Conservation (phyloP, 2,888 invertebrate species). For the Xestoiulus laeticollis region DNA sequence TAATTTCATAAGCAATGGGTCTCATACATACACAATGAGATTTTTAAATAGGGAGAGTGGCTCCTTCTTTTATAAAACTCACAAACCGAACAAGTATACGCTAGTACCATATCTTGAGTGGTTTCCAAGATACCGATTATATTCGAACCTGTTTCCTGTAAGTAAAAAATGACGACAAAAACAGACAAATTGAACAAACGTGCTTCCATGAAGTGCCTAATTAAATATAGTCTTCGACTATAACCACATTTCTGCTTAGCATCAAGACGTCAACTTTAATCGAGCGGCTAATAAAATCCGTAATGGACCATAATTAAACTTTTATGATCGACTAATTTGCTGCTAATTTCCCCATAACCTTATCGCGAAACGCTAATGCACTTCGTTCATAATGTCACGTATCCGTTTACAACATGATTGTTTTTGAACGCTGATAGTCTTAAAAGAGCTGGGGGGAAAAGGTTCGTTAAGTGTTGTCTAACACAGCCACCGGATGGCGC, state of each 20-base stretch:
- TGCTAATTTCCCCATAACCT: conserved; percentile 6
- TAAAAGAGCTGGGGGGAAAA: background rate
- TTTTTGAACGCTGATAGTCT: background rate
- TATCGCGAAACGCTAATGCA: conserved; percentile 19
- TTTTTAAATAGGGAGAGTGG: too few species aligned
- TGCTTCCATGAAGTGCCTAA: background rate
- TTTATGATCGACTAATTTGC: conserved; percentile 26
- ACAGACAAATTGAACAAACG: background rate
- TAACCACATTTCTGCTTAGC: background rate
- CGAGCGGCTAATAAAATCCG: conserved; percentile 11
- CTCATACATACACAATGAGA: too few species aligned
- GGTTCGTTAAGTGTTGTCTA: background rate
- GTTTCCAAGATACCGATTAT: too few species aligned
- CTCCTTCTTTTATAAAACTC: too few species aligned
- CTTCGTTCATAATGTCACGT: background rate
- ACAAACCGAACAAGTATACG: too few species aligned
- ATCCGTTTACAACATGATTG: background rate
- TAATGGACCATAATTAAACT: conserved; percentile 2
- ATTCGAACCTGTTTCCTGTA: background rate
- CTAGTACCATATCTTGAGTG: too few species aligned
- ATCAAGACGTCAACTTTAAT: conserved; percentile 26
- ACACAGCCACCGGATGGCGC: background rate
- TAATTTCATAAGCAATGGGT: too few species aligned
- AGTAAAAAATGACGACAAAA: background rate
- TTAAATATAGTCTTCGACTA: background rate